Percentiles rank a stretch among this genome's conserved stretches.
phyloP scores from a whole-genome alignment of 2,797 vertebrate species.

The Danio albolineatus region DNA sequence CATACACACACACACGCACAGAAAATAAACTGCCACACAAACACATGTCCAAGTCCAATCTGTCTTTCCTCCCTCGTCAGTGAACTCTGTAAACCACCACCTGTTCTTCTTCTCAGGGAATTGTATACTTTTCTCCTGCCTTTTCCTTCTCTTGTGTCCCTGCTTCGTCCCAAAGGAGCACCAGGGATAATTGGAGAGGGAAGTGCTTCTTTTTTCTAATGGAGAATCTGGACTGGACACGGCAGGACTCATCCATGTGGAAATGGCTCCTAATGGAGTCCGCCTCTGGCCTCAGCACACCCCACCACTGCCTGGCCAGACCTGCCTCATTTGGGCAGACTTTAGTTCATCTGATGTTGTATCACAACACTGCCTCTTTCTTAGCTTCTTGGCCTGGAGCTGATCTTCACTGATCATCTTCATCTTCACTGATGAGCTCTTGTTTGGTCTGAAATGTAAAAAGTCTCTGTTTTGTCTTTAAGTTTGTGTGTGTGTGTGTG shows the following conservation, averaged over 20 bases:
- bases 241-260: slow-evolving; percentile 74
- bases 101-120: neutral
- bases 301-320: slow-evolving; percentile 24
- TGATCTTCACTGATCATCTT: slow-evolving; percentile 3
- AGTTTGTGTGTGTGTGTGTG: too few relatives aligned
- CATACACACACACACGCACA: neutral
- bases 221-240: slow-evolving; percentile 64
- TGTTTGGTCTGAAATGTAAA: too few relatives aligned
- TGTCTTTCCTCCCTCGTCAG: slow-evolving; percentile 22
- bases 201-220: slow-evolving; percentile 71
- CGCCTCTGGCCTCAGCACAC: slow-evolving; percentile 55
- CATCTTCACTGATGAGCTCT: too few relatives aligned
- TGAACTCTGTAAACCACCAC: slow-evolving; percentile 39
- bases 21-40: neutral
- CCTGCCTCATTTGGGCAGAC: slow-evolving; percentile 6
- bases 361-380: slow-evolving; percentile 4
- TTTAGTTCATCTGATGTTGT: slow-evolving; percentile 32
- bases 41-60: slow-evolving; percentile 2
- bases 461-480: too few relatives aligned
- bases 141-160: slow-evolving; percentile 20
- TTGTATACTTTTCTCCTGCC: neutral
- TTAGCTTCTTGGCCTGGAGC: neutral
- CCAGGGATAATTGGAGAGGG: slow-evolving; percentile 77
- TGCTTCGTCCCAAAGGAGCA: slow-evolving; percentile 53
- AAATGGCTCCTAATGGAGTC: slow-evolving; percentile 76